Evolutionary conservation across 2,113 vertebrate species (phyloP), one percentile per base, ranked within the genome.

Genomic region (Takifugu flavidus): DNA sequence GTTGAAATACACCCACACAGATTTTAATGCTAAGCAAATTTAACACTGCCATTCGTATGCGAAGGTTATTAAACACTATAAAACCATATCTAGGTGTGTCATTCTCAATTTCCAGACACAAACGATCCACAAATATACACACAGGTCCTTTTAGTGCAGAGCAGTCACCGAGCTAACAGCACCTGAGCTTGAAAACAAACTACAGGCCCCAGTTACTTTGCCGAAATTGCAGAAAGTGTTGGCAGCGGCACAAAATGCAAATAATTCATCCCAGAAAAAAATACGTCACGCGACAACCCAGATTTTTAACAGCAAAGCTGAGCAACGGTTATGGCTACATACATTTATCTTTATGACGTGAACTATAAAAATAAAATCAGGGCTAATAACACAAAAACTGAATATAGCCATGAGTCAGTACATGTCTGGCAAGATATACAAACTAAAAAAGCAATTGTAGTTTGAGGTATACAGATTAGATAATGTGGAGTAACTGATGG

Each of bases 391-490:
- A 56, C 26, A 55, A 28, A 34, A 67, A 70, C 10, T 64, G 59
- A 44, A 66, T 65, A 44, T 45, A 3, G 27, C 13, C 55, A 62
- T 57, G 28, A 62, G 57, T 29, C 46, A 62, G 67, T 66, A 55
- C 20, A 56, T 62, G 65, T 65, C 45, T 54, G 50, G 61, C n/a
- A 50, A 70, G 25, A 65, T 71, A 74, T 54, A 85, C 59, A 68
- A 79, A 55, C 15, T 60, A 54, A 59, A 4, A 28, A 39, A 10
- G 34, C 34, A 39, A 59, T 50, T 65, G 65, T 65, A 64, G 51
- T 67, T 64, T 70, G 72, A 85, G 61, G 68, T 83, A 74, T 65
- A 70, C 62, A 58, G 29, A 78, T 56, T 49, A 70, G 53, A 79
- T 56, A 59, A 13, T 43, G 74, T 68, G 68, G 64, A 79, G 6